Conservation (phyloP, 2,888 invertebrate species). For the Chesias legatella region DNA sequence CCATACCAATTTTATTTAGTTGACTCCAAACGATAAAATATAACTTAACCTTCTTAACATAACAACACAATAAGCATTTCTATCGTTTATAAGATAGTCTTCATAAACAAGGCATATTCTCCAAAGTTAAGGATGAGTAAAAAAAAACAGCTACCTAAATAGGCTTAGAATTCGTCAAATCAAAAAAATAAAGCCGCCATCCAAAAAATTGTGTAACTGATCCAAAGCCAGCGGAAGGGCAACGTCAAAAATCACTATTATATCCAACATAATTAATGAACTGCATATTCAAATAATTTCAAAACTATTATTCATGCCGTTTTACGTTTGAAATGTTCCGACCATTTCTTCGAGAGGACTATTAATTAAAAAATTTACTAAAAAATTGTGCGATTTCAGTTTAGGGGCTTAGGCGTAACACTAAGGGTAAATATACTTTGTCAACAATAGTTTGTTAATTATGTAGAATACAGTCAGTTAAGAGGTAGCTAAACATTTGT, state of each 20-base stretch:
- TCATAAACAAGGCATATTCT: no score
- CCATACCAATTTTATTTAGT: no score
- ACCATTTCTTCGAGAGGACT: constrained; percentile 70
- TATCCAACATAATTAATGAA: constrained; percentile 77
- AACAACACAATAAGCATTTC: no score
- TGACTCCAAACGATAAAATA: no score
- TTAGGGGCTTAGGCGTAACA: constrained; percentile 43
- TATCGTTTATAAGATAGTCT: no score
- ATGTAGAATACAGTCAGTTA: constrained; percentile 19
- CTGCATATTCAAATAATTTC: constrained; percentile 79
- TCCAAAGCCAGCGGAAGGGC: constrained; percentile 74
- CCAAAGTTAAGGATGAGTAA: background rate
- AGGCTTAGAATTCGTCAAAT: constrained; percentile 21
- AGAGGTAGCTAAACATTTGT: background rate
- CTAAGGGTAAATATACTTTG: constrained; percentile 56
- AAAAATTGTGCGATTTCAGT: constrained; percentile 56
- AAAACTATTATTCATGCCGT: constrained; percentile 80
- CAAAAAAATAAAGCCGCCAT: constrained; percentile 33
- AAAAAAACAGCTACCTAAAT: constrained; percentile 12
- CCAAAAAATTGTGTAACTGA: constrained; percentile 69
- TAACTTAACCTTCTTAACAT: no score
- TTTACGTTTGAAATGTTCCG: constrained; percentile 75
- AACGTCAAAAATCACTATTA: constrained; percentile 78
- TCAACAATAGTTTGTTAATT: constrained; percentile 37
- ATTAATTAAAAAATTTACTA: constrained; percentile 63